Conservation (phyloP, 2,113 vertebrate species). For the Elephantulus edwardii region DNA sequence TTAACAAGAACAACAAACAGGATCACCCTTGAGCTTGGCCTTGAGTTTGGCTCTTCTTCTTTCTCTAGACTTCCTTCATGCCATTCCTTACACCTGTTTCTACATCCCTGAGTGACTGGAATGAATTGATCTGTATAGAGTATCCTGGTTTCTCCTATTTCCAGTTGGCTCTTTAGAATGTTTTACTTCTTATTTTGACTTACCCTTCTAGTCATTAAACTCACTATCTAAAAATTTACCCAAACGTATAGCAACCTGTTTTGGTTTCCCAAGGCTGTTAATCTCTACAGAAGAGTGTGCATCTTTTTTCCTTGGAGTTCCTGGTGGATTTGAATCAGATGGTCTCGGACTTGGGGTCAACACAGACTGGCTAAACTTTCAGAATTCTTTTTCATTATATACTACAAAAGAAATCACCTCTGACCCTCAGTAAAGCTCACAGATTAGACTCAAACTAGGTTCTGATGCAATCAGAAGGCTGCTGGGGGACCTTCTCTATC, state of each 20-base stretch:
- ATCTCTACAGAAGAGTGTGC: too few species aligned
- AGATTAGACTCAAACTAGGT: not conserved
- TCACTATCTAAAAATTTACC: too few species aligned
- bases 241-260: too few species aligned
- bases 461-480: not conserved
- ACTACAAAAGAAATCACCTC: not conserved
- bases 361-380: too few species aligned
- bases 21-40: not conserved
- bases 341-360: too few species aligned
- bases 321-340: too few species aligned
- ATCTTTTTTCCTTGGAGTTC: too few species aligned
- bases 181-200: not conserved
- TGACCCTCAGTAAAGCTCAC: not conserved
- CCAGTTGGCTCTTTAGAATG: not conserved
- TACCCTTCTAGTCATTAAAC: not conserved
- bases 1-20: too few species aligned
- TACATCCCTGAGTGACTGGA: not conserved
- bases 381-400: too few species aligned
- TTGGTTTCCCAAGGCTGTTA: too few species aligned
- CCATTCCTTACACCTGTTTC: not conserved
- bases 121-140: not conserved
- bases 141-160: not conserved
- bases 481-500: not conserved
- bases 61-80: not conserved
- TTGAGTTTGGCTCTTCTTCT: not conserved